Evolutionary conservation across 2,797 vertebrate species (phyloP).

Genomic region (Siniperca undulata): DNA sequence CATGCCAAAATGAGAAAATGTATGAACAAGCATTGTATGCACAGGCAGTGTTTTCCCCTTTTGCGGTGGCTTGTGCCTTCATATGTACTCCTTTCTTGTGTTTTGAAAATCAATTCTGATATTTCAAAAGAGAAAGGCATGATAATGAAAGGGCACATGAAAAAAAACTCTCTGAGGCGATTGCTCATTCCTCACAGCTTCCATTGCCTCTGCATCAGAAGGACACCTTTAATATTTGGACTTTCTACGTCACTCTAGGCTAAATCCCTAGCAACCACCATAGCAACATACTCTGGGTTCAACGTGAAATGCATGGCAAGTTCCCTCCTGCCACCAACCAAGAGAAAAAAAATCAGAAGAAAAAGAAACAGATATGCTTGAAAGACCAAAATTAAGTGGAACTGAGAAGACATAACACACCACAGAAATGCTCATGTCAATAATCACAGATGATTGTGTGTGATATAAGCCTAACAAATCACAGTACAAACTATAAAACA

Average conservation of each 20-base stretch:
- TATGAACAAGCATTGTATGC: constrained; percentile 28
- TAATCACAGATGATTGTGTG: constrained; percentile 48
- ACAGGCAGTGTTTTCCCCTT: constrained; percentile 31
- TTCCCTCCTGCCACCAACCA: constrained; percentile 78
- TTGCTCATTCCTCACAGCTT: constrained; percentile 82
- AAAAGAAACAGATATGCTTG: constrained; percentile 66
- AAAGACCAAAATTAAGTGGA: constrained; percentile 70
- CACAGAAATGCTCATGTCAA: constrained; percentile 57
- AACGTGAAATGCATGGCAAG: constrained; percentile 90
- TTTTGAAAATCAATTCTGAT: constrained; percentile 78
- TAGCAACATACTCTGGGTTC: constrained; percentile 87
- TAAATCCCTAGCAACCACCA: constrained; percentile 91
- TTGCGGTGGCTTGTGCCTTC: constrained; percentile 46
- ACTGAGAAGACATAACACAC: constrained; percentile 47
- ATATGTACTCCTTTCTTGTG: constrained; percentile 59
- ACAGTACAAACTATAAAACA: constrained; percentile 37
- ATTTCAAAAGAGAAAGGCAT: constrained; percentile 75
- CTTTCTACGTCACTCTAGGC: constrained; percentile 85
- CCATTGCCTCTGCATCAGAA: constrained; percentile 83
- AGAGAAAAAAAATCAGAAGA: constrained; percentile 51
- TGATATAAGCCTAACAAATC: constrained; percentile 31
- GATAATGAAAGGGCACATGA: constrained; percentile 78
- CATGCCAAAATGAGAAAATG: constrained; percentile 40
- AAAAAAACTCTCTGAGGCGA: constrained; percentile 70
- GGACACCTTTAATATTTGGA: constrained; percentile 91